Conservation (phyloP, 2,888 invertebrate species). For the Emesis russula region DNA sequence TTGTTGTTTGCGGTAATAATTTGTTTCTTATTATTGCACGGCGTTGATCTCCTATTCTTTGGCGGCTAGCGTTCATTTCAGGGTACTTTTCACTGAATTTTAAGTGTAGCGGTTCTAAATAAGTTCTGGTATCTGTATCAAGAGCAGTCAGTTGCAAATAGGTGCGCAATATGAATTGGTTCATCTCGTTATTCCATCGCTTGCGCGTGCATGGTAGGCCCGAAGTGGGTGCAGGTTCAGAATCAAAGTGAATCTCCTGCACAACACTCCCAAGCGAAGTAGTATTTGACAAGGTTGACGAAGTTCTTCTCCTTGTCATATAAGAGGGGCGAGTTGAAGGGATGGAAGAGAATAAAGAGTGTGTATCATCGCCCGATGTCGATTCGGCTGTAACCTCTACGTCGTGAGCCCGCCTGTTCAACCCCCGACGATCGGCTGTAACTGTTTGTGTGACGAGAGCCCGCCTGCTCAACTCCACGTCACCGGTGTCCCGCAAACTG, state of each 20-base stretch:
- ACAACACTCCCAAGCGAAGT: slow-evolving; percentile 37
- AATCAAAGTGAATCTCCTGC: slow-evolving; percentile 55
- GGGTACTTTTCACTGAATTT: slow-evolving; percentile 48
- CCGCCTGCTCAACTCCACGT: not conserved
- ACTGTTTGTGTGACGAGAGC: not conserved
- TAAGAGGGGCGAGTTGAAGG: slow-evolving; percentile 61
- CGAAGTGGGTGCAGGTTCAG: slow-evolving; percentile 51
- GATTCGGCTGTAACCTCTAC: slow-evolving; percentile 42
- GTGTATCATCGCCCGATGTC: slow-evolving; percentile 44
- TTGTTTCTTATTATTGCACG: slow-evolving; percentile 56
- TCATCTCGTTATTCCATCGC: slow-evolving; percentile 62
- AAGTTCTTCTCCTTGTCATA: slow-evolving; percentile 49
- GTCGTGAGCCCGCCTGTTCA: slow-evolving; percentile 37
- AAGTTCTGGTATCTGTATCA: slow-evolving; percentile 39
- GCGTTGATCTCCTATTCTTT: slow-evolving; percentile 44
- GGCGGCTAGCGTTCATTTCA: slow-evolving; percentile 35
- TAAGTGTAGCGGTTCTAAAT: slow-evolving; percentile 31
- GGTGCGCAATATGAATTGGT: slow-evolving; percentile 46
- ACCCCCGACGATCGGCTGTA: not conserved
- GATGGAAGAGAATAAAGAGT: slow-evolving; percentile 57
- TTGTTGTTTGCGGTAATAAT: slow-evolving; percentile 49
- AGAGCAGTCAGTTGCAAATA: slow-evolving; percentile 44
- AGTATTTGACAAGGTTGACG: slow-evolving; percentile 29
- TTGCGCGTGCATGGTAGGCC: slow-evolving; percentile 36
- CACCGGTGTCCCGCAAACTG: too few relatives aligned